Evolutionary conservation across 2,113 vertebrate genomes (phyloP).

Genomic region (Capricornis sumatraensis): DNA sequence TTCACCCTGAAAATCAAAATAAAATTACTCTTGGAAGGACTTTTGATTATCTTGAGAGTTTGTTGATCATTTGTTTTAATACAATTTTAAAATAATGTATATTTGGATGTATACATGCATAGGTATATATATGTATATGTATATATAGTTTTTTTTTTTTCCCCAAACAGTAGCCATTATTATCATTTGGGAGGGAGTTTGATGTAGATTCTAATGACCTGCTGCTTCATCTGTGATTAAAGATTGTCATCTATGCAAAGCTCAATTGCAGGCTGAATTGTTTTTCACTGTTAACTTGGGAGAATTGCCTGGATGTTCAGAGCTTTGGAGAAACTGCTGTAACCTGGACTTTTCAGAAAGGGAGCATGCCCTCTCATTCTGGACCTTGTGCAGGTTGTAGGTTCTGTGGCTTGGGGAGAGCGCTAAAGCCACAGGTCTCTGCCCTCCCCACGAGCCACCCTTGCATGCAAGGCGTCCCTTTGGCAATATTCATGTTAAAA

Average conservation of each 20-base stretch:
- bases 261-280: conserved; percentile 34
- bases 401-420: background rate
- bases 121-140: background rate
- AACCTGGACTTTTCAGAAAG: background rate
- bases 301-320: background rate
- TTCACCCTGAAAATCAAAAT: conserved; percentile 29
- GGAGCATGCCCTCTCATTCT: background rate
- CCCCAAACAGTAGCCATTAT: background rate
- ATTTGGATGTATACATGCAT: background rate
- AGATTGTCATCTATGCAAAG: conserved; percentile 17
- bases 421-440: background rate
- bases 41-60: conserved; percentile 51
- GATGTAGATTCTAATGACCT: conserved; percentile 52
- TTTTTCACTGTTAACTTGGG: conserved; percentile 22
- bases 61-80: conserved; percentile 29
- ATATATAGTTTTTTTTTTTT: background rate
- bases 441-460: background rate
- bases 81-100: background rate
- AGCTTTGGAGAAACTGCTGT: background rate
- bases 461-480: rapidly evolving
- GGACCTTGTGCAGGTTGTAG: background rate
- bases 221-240: conserved; percentile 59
- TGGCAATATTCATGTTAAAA: background rate
- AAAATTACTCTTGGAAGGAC: conserved; percentile 35
- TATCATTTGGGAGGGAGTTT: conserved; percentile 11